Evolutionary conservation across 1,140 invertebrate species (phyloP), one percentile per base, ranked within the genome.

Genomic region (Hydropsyche tenuis): DNA sequence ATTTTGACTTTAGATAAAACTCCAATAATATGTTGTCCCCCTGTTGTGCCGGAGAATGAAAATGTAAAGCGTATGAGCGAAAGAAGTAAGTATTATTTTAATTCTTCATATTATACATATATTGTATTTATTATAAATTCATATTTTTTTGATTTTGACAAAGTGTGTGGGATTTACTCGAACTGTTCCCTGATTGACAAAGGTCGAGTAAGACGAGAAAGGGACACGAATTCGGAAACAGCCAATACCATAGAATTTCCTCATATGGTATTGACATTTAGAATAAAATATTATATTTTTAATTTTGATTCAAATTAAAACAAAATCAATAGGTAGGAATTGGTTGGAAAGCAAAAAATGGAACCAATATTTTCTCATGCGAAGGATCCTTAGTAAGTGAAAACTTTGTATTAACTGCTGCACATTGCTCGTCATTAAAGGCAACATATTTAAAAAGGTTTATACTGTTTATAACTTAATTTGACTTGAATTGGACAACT

Each of bases 311-410:
- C 3, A 25, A 60, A 7, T 60, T 23, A 25, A 4, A 3, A 37
- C 30, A 25, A 4, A 3, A 37, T 9, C 30, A 37, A 4, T 23
- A 68, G 65, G 65, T 23, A 0, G 65, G 43, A 5, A 68, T 68
- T 23, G 65, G 43, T 23, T 68, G 65, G 65, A 5, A 16, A 9
- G 6, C 23, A 9, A 12, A 22, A 7, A 60, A 42, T 22, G 30
- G 20, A n/a, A 43, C 27, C 4, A 7, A 48, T 48, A 51, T 4
- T 14, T 56, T 30, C 20, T 1, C 16, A 20, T 70, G 69, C 14
- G 69, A 46, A 37, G 69, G 69, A 20, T 27, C 69, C 37, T 43
- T 70, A 25, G 45, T 70, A 7, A 70, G 69, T 70, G 69, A 70
- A 60, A 42, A 70, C 20, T 70, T 56, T 18, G 51, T 70, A 1